Evolutionary conservation across 2,888 invertebrate species (phyloP).

Genomic region (Maniola hyperantus): DNA sequence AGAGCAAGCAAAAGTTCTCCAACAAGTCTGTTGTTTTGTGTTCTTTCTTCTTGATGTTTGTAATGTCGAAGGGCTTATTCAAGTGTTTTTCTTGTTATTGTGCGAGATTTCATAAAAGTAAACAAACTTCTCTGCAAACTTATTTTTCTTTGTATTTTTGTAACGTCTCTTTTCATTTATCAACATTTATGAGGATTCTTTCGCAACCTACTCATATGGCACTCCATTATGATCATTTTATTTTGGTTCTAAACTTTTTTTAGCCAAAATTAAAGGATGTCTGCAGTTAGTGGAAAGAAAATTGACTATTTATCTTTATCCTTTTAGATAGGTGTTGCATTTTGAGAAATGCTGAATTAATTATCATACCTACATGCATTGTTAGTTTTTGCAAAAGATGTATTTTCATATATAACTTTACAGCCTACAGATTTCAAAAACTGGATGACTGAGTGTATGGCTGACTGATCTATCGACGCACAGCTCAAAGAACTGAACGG

Average conservation of each 20-base stretch:
- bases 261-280: background rate
- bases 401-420: too few relatives aligned
- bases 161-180: background rate
- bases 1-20: background rate
- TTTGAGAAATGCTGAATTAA: too few relatives aligned
- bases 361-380: too few relatives aligned
- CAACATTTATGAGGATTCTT: slow-evolving; percentile 2
- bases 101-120: background rate
- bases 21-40: background rate
- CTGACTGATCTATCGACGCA: too few relatives aligned
- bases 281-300: too few relatives aligned
- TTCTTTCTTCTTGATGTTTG: background rate
- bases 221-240: background rate
- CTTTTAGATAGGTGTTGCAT: too few relatives aligned
- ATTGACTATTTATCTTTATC: too few relatives aligned
- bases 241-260: background rate
- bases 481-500: too few relatives aligned
- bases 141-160: background rate
- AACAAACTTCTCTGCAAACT: background rate
- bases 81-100: background rate
- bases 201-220: background rate
- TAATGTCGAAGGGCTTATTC: background rate
- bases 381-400: too few relatives aligned
- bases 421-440: too few relatives aligned
- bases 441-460: too few relatives aligned